phyloP scores from a whole-genome alignment of 2,113 vertebrate genomes.

The Garra rufa region DNA sequence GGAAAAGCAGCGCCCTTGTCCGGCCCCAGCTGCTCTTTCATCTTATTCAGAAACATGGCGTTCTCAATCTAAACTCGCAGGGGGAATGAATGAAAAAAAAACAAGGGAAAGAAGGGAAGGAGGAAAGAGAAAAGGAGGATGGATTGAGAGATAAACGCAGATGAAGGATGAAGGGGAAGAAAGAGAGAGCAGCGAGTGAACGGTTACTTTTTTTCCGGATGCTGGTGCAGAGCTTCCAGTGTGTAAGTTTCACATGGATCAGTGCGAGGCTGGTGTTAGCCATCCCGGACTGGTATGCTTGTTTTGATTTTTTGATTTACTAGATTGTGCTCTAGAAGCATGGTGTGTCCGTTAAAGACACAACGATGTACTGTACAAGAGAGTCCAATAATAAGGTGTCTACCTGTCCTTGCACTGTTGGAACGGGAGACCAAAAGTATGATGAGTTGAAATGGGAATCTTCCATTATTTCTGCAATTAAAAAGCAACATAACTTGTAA shows the following conservation, averaged over 20 bases:
- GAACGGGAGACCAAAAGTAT: slow-evolving; percentile 99
- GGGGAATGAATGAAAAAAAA: slow-evolving; percentile 36
- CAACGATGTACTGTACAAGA: slow-evolving; percentile 72
- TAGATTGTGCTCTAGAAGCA: slow-evolving; percentile 46
- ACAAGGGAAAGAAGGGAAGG: slow-evolving; percentile 21
- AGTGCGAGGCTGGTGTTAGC: slow-evolving; percentile 55
- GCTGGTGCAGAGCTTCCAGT: slow-evolving; percentile 15
- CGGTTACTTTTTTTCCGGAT: slow-evolving; percentile 57
- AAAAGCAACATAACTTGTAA: slow-evolving; percentile 81
- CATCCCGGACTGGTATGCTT: slow-evolving; percentile 53
- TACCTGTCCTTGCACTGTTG: slow-evolving; percentile 98
- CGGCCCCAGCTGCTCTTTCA: slow-evolving; percentile 92
- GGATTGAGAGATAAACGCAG: slow-evolving; percentile 64
- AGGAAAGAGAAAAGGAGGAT: slow-evolving; percentile 50
- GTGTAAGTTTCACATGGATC: slow-evolving; percentile 51
- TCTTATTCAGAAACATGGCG: slow-evolving; percentile 98
- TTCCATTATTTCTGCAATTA: slow-evolving; percentile 97
- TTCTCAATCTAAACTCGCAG: slow-evolving; percentile 86
- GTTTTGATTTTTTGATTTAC: slow-evolving; percentile 51
- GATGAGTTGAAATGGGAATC: slow-evolving; percentile 99
- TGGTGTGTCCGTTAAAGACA: slow-evolving; percentile 52
- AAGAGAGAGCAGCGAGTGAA: slow-evolving; percentile 58
- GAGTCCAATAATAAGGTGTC: slow-evolving; percentile 76
- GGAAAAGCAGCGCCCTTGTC: slow-evolving; percentile 87
- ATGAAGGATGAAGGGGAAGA: slow-evolving; percentile 57